Conservation (phyloP, 2,113 vertebrate genomes). For the Charina bottae region DNA sequence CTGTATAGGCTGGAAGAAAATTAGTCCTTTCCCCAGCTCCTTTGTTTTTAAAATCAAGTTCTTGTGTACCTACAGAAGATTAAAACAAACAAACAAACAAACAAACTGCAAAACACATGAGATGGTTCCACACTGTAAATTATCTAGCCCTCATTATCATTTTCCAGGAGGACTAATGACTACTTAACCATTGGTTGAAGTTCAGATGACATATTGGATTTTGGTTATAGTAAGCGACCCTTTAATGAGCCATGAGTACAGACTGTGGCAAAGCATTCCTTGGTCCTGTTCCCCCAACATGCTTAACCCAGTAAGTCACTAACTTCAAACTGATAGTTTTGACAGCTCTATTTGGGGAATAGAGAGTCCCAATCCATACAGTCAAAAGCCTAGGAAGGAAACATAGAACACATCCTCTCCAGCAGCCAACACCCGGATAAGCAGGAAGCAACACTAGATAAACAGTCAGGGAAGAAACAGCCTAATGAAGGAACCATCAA, state of each 20-base stretch:
- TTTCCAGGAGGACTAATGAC: not conserved
- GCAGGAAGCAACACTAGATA: not conserved
- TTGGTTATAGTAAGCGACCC: not conserved
- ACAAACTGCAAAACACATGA: not conserved
- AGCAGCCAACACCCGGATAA: not conserved
- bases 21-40: not conserved
- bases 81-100: not conserved
- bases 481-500: not conserved
- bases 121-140: not conserved
- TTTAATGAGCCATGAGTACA: not conserved
- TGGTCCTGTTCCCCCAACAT: not conserved
- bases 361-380: not conserved
- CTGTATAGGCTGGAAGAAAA: not conserved
- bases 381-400: not conserved
- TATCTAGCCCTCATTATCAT: not conserved
- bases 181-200: not conserved
- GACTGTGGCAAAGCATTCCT: not conserved
- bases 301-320: not conserved
- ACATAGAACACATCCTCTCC: not conserved
- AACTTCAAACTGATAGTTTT: not conserved
- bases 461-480: not conserved
- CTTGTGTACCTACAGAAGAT: not conserved
- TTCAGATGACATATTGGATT: not conserved
- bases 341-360: not conserved
- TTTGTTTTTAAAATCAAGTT: not conserved